phyloP scores from a whole-genome alignment of 2,797 vertebrate species.

The Sebastes cheni region DNA sequence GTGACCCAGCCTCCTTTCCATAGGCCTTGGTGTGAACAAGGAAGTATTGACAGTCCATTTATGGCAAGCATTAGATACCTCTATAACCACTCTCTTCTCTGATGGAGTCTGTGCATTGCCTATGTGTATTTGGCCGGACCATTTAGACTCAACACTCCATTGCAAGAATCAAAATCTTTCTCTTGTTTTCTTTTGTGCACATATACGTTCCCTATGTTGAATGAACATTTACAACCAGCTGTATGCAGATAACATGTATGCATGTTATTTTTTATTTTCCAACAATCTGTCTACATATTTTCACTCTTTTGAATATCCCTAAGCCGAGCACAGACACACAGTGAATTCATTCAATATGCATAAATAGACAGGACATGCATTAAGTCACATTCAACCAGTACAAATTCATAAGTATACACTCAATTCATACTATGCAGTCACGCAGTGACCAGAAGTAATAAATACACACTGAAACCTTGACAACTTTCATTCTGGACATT shows the following conservation, averaged over 20 bases:
- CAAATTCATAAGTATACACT: slow-evolving; percentile 62
- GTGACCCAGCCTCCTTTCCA: too few relatives aligned
- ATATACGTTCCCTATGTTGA: neutral
- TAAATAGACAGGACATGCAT: slow-evolving; percentile 74
- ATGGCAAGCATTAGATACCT: neutral
- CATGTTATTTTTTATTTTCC: slow-evolving; percentile 61
- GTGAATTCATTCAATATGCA: slow-evolving; percentile 69
- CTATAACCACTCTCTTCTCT: neutral
- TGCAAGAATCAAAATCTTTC: neutral
- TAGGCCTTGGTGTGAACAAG: too few relatives aligned
- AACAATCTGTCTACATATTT: slow-evolving; percentile 55
- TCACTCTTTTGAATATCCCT: slow-evolving; percentile 48
- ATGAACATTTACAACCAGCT: neutral
- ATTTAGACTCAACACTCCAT: neutral
- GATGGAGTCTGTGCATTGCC: neutral
- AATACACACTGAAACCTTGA: slow-evolving; percentile 73
- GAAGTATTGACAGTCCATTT: neutral
- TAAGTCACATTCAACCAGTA: slow-evolving; percentile 64
- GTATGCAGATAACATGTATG: slow-evolving; percentile 30
- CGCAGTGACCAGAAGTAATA: slow-evolving; percentile 73
- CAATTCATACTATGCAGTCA: slow-evolving; percentile 64
- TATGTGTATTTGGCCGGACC: neutral
- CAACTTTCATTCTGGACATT: slow-evolving; percentile 82
- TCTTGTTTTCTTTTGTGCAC: neutral
- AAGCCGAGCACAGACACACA: slow-evolving; percentile 64